These are phyloP conservation scores for Aphidoletes aphidimyza DNA, from an alignment of 2,888 invertebrate species.

Conservation along the genomic window DNA sequence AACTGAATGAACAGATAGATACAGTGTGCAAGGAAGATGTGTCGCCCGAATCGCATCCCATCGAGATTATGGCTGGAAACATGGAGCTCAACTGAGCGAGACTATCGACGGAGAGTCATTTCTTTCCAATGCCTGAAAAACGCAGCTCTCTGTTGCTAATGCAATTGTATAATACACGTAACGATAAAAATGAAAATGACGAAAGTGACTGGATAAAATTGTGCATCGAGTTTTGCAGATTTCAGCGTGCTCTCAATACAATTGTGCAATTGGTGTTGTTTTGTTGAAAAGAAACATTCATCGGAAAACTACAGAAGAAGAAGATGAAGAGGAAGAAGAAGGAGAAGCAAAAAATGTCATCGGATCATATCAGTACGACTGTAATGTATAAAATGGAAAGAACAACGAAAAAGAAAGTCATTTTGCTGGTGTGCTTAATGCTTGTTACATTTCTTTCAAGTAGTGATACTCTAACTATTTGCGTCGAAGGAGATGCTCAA, in stretches of 20 bases:
- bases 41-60: neutral
- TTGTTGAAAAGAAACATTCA: too few relatives aligned
- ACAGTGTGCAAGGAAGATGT: neutral
- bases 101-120: too few relatives aligned
- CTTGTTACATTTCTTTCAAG: neutral
- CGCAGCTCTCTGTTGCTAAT: too few relatives aligned
- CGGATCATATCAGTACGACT: neutral
- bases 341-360: neutral
- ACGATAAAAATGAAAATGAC: too few relatives aligned
- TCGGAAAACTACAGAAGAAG: neutral
- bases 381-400: neutral
- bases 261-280: too few relatives aligned
- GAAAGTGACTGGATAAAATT: too few relatives aligned
- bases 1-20: neutral
- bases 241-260: too few relatives aligned
- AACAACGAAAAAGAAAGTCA: constrained; percentile 45
- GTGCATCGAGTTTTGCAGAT: too few relatives aligned
- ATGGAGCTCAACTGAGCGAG: neutral
- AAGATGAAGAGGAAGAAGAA: neutral
- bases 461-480: neutral
- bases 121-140: too few relatives aligned
- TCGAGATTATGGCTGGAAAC: constrained; percentile 7
- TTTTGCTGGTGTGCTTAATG: neutral
- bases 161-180: too few relatives aligned
- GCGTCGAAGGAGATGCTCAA: constrained; percentile 8